phyloP scores from a whole-genome alignment of 2,113 vertebrate species.

The Tenrec ecaudatus region DNA sequence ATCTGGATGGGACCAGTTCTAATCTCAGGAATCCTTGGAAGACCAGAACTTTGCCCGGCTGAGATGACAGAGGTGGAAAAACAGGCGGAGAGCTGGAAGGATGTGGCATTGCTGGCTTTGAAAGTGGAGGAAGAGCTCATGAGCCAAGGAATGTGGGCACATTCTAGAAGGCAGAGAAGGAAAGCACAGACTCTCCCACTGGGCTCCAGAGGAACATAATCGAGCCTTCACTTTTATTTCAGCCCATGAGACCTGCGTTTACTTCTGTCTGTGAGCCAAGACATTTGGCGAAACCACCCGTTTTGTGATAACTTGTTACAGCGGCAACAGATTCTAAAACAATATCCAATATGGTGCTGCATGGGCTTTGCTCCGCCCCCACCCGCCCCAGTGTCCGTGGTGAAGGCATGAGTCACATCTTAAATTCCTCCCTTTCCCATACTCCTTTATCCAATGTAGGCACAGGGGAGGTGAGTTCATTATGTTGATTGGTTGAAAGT shows the following conservation, averaged over 20 bases:
- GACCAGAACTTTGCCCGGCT: neutral
- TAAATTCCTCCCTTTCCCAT: accelerated
- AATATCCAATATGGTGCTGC: neutral
- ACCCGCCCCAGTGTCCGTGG: too few species aligned
- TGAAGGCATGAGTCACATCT: neutral
- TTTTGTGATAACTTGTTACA: neutral
- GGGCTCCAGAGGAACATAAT: neutral
- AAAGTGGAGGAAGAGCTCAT: neutral
- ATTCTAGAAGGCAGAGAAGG: neutral
- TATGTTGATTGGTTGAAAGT: neutral
- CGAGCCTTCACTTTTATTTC: neutral
- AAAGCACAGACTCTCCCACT: neutral
- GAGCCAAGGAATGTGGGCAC: too few species aligned
- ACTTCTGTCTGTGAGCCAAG: neutral
- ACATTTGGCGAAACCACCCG: neutral
- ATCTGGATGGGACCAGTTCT: too few species aligned
- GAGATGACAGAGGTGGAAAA: neutral
- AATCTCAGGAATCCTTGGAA: neutral
- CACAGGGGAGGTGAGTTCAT: neutral
- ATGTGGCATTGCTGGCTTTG: neutral
- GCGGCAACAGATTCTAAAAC: neutral
- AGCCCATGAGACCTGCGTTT: neutral
- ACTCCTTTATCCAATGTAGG: neutral
- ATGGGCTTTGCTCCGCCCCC: neutral
- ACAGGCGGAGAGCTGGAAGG: neutral